These are phyloP conservation scores for Megaleporinus macrocephalus DNA, from an alignment of 2,113 vertebrate genomes.

Conservation along the genomic window DNA sequence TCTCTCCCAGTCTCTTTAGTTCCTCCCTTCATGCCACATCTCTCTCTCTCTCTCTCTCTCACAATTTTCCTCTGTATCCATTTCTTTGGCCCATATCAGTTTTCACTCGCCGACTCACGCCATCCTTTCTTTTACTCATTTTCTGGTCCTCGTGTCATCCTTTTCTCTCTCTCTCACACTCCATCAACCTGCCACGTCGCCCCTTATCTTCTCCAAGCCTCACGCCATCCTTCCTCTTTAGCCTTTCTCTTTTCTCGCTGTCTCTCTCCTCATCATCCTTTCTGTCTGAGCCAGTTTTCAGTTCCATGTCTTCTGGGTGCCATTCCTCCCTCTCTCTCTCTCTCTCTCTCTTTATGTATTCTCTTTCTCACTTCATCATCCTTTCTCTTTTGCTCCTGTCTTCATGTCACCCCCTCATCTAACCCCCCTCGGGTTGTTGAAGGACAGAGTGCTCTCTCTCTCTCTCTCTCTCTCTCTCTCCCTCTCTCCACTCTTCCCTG, in stretches of 20 bases:
- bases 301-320: background rate
- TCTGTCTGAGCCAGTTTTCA: background rate
- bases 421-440: background rate
- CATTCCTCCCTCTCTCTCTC: background rate
- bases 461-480: conserved; percentile 15
- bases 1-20: background rate
- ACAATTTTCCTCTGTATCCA: background rate
- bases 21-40: conserved; percentile 5
- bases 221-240: conserved; percentile 24
- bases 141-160: no score
- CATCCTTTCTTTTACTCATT: no score
- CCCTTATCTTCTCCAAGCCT: background rate
- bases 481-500: background rate
- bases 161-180: no score
- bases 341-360: conserved; percentile 44
- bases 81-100: conserved; percentile 25
- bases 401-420: background rate
- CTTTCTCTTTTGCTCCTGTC: background rate
- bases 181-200: conserved; percentile 17
- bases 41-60: conserved; percentile 33
- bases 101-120: no score
- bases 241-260: background rate
- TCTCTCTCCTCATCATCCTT: background rate
- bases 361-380: conserved; percentile 31
- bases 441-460: background rate